These are phyloP conservation scores for Calliopsis andreniformis DNA, from an alignment of 1,140 invertebrate species.

Conservation along the genomic window DNA sequence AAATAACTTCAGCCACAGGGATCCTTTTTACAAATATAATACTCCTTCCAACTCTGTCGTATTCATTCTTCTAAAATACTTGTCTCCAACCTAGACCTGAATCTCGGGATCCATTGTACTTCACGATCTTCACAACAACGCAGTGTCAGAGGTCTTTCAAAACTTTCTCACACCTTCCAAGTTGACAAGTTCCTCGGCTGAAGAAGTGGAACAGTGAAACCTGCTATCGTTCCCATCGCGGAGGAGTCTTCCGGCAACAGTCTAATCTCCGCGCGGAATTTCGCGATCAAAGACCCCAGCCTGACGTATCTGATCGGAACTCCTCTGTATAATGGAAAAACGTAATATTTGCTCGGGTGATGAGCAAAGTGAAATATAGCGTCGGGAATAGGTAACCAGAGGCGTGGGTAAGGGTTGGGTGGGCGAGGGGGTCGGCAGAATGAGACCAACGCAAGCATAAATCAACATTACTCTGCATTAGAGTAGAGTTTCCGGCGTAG, in stretches of 20 bases:
- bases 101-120: too few species aligned
- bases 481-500: slow-evolving; percentile 75
- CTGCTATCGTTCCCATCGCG: not conserved
- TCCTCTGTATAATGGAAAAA: slow-evolving; percentile 43
- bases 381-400: slow-evolving; percentile 55
- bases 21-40: too few species aligned
- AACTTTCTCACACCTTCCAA: not conserved
- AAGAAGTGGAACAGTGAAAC: too few species aligned
- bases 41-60: too few species aligned
- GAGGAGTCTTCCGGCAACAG: slow-evolving; percentile 24
- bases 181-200: not conserved
- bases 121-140: too few species aligned
- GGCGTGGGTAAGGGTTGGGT: slow-evolving; percentile 31
- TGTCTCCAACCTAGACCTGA: too few species aligned
- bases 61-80: too few species aligned
- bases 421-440: slow-evolving; percentile 50
- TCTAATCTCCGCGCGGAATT: slow-evolving; percentile 26
- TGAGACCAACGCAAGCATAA: slow-evolving; percentile 73
- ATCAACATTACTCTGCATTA: slow-evolving; percentile 82
- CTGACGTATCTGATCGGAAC: slow-evolving; percentile 43
- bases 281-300: slow-evolving; percentile 11
- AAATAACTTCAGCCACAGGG: too few species aligned
- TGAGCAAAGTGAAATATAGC: slow-evolving; percentile 62
- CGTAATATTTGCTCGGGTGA: slow-evolving; percentile 53
- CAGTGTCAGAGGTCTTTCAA: too few species aligned